Evolutionary conservation across 2,888 invertebrate species (phyloP).

Genomic region (Cataglyphis livida): DNA sequence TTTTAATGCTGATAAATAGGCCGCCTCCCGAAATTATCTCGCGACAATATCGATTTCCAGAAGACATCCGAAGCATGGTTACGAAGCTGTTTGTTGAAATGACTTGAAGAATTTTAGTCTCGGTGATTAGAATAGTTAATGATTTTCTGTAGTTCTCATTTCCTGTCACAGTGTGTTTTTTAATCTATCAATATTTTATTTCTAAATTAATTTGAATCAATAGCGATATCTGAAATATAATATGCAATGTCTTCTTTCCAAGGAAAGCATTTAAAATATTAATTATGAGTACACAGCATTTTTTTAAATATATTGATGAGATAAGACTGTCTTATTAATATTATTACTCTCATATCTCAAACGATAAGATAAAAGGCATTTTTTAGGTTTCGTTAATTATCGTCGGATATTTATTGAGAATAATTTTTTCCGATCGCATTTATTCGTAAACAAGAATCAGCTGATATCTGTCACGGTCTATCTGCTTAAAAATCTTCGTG

Average conservation of each 20-base stretch:
- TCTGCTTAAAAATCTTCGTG: constrained; percentile 14
- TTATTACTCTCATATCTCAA: background rate
- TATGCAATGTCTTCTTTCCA: too few relatives aligned
- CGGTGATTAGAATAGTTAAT: too few relatives aligned
- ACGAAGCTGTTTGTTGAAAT: background rate
- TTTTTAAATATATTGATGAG: background rate
- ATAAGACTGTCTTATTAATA: background rate
- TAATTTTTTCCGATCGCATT: background rate
- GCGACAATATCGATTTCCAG: constrained; percentile 7
- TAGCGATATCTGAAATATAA: background rate
- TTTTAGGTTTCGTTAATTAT: background rate
- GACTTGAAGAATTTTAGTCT: constrained; percentile 3
- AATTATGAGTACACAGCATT: background rate
- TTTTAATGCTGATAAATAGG: constrained; percentile 49
- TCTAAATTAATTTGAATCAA: background rate
- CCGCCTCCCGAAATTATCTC: constrained; percentile 35
- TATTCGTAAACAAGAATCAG: background rate
- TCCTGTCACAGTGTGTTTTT: background rate
- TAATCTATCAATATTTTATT: background rate
- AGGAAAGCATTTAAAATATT: background rate
- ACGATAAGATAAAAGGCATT: background rate
- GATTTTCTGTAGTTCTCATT: background rate
- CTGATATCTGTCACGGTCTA: background rate
- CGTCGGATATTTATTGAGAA: background rate
- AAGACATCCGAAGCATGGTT: background rate